Conservation (phyloP, 2,888 invertebrate species). For the Ichneumoninae sp. region DNA sequence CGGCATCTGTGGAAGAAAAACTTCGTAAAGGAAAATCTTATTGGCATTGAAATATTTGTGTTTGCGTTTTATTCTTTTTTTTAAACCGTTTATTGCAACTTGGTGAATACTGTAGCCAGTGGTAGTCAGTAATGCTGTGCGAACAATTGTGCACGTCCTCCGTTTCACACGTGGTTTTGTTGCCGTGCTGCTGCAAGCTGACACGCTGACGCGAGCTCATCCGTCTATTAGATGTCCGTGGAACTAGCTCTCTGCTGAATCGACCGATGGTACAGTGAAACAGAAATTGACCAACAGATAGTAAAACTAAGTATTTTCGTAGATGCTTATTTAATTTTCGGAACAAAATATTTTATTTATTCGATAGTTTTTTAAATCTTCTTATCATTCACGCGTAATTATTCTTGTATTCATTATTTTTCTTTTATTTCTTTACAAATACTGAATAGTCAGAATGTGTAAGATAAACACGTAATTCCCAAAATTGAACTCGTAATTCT, state of each 20-base stretch:
- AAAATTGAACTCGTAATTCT: no score
- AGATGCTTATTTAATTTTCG: no score
- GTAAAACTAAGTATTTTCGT: no score
- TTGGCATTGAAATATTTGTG: neutral
- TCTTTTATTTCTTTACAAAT: no score
- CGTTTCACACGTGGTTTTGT: constrained; percentile 8
- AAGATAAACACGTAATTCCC: no score
- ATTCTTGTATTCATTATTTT: no score
- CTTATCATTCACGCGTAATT: no score
- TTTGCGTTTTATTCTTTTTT: neutral
- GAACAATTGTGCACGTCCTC: neutral
- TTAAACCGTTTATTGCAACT: neutral
- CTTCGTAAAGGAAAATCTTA: neutral
- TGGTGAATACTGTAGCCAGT: neutral
- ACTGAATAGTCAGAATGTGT: no score
- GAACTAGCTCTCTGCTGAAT: neutral
- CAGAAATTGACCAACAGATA: neutral
- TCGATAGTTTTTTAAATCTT: no score
- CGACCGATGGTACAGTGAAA: neutral
- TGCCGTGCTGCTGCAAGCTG: neutral
- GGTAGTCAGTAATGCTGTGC: neutral
- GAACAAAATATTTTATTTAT: no score
- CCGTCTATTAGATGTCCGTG: neutral
- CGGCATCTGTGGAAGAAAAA: neutral
- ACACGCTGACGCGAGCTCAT: neutral